These are phyloP conservation scores for Palythoa grandis DNA, from an alignment of 92 coral and sea anemone species.

Conservation along the genomic window DNA sequence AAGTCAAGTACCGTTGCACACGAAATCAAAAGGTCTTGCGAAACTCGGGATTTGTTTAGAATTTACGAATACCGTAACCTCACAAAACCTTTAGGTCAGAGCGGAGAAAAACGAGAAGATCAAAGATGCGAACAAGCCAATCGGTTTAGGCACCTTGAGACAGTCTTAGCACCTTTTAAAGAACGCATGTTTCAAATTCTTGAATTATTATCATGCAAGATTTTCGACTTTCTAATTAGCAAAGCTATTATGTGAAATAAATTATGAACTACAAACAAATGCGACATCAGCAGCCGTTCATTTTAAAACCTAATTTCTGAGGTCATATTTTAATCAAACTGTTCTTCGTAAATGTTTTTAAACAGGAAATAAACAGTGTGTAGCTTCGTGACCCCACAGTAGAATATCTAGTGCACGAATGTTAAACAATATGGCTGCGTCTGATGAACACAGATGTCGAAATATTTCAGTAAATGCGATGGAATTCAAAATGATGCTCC, in stretches of 20 bases:
- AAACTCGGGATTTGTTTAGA: no score
- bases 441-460: conserved; percentile 26
- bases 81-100: no score
- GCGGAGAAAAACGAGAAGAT: background rate
- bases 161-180: background rate
- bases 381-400: background rate
- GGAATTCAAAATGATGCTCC: background rate
- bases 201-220: background rate
- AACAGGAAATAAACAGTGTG: background rate
- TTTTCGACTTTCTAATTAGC: background rate
- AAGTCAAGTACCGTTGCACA: no score
- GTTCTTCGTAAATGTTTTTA: background rate
- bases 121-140: background rate
- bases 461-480: background rate
- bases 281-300: background rate
- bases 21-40: no score
- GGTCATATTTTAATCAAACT: background rate
- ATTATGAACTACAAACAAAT: background rate
- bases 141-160: background rate
- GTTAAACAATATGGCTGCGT: background rate
- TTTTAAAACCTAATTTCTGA: background rate
- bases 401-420: background rate
- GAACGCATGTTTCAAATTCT: background rate
- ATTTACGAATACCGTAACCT: no score
- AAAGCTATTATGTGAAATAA: background rate